These are phyloP conservation scores for Micromys minutus DNA, from an alignment of 2,113 vertebrate species.

Conservation along the genomic window DNA sequence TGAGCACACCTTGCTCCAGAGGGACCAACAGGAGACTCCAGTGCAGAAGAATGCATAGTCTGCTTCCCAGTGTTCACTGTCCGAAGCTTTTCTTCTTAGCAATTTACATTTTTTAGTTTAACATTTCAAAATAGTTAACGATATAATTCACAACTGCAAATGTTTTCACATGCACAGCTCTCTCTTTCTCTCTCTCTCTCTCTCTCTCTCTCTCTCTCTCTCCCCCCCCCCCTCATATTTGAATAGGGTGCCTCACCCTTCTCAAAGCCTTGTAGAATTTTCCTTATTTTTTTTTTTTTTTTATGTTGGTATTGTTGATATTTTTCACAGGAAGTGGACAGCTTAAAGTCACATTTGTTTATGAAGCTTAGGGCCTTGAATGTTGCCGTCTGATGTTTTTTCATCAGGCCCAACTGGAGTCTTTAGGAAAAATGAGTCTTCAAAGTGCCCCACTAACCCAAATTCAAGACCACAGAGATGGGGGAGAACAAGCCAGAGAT, in stretches of 20 bases:
- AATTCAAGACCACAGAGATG: neutral
- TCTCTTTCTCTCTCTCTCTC: too few species aligned
- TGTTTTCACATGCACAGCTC: neutral
- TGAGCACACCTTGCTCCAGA: neutral
- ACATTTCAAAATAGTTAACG: constrained; percentile 28
- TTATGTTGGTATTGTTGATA: neutral
- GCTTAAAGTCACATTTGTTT: neutral
- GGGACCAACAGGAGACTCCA: too few species aligned
- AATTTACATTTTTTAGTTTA: constrained; percentile 36
- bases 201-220: too few species aligned
- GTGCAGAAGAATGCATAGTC: neutral
- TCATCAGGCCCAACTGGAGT: neutral
- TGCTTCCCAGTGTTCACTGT: neutral
- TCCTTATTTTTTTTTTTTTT: constrained; percentile 4
- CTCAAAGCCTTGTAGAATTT: neutral
- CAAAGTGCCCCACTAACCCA: neutral
- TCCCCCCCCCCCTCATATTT: too few species aligned
- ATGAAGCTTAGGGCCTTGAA: neutral
- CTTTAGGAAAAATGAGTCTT: neutral
- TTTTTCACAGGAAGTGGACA: neutral
- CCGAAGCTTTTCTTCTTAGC: neutral
- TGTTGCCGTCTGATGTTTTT: neutral
- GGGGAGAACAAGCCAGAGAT: neutral
- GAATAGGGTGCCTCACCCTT: constrained; percentile 4
- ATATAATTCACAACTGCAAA: neutral